These are phyloP conservation scores for Diarsia brunnea DNA, from an alignment of 2,888 invertebrate genomes.

Conservation along the genomic window DNA sequence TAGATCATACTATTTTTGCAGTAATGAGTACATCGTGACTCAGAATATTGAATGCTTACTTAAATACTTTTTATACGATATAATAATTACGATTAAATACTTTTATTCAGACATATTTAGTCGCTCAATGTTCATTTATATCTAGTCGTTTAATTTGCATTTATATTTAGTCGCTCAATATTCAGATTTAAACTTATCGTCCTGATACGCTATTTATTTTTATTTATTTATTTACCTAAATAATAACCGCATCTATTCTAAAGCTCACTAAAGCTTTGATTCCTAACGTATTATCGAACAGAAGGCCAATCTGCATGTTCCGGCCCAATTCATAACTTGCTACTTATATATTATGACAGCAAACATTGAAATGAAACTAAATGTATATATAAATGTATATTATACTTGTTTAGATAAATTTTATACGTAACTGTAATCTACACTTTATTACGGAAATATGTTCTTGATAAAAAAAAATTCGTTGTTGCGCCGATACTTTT, in stretches of 20 bases:
- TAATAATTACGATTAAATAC: no score
- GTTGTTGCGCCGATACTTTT: slow-evolving; percentile 22
- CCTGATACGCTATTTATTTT: neutral
- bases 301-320: neutral
- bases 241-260: slow-evolving; percentile 8
- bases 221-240: neutral
- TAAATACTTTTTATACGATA: no score
- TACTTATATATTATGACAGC: neutral
- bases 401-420: slow-evolving; percentile 1
- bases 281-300: slow-evolving; percentile 1
- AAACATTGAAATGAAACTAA: neutral
- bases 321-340: neutral
- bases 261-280: slow-evolving; percentile 1
- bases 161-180: neutral
- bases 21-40: neutral
- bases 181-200: neutral
- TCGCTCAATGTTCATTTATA: no score
- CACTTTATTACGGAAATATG: neutral
- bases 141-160: no score
- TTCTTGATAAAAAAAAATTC: neutral
- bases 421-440: neutral
- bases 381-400: no score
- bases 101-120: no score
- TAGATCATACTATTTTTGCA: neutral
- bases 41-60: neutral